These are phyloP conservation scores for Eospalax fontanierii DNA, from an alignment of 2,797 vertebrate genomes.

Conservation along the genomic window DNA sequence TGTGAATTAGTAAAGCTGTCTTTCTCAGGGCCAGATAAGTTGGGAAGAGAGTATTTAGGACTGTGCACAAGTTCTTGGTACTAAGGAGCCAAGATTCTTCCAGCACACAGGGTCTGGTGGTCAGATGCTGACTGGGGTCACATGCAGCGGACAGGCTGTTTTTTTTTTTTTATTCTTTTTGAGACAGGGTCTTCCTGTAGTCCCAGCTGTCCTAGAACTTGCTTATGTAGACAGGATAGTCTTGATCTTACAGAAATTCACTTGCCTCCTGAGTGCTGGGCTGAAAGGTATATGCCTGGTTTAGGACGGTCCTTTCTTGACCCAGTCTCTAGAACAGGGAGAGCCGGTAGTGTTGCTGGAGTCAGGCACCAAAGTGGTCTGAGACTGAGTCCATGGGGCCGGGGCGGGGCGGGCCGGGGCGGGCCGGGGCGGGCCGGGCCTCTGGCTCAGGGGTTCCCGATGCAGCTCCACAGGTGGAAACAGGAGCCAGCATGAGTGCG, in stretches of 20 bases:
- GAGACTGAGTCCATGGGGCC: accelerated
- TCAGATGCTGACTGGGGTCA: not conserved
- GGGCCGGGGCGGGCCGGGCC: not conserved
- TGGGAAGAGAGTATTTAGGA: no score
- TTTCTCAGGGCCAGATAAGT: not conserved
- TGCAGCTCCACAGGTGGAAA: conserved; percentile 24
- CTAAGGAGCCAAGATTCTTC: not conserved
- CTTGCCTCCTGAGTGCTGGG: no score
- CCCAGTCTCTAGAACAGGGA: not conserved
- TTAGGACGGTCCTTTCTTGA: not conserved
- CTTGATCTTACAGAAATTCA: no score
- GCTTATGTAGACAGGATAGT: no score
- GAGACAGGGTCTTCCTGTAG: no score
- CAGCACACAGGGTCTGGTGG: not conserved
- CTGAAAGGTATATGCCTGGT: no score
- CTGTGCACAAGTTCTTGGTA: accelerated
- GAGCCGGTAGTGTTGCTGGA: accelerated
- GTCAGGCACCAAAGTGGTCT: not conserved
- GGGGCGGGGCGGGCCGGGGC: not conserved
- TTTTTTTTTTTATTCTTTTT: not conserved
- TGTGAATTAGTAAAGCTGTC: not conserved
- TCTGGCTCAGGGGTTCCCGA: not conserved
- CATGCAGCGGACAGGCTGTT: not conserved
- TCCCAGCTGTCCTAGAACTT: no score
- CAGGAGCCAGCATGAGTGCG: conserved; percentile 73